Evolutionary conservation across 2,888 invertebrate genomes (phyloP).

Genomic region (Trichogramma evanescens): DNA sequence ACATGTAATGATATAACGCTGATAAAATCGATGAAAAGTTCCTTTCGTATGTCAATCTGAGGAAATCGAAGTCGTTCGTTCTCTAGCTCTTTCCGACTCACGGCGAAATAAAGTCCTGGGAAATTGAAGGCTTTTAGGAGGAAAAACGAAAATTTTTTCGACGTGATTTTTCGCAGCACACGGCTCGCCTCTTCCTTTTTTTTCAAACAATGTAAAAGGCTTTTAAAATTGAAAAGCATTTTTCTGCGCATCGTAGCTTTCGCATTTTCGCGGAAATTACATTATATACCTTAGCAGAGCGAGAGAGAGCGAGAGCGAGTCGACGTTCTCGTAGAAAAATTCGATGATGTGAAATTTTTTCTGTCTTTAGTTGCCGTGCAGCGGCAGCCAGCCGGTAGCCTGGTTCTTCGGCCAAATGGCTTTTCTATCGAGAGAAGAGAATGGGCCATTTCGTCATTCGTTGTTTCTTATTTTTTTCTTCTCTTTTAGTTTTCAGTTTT

Average conservation of each 20-base stretch:
- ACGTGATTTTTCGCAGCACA: constrained; percentile 1
- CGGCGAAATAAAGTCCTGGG: constrained; percentile 10
- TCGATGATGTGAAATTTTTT: too few species aligned
- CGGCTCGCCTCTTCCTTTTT: too few species aligned
- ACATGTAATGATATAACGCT: not conserved
- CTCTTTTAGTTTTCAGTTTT: too few species aligned
- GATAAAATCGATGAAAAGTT: constrained; percentile 19
- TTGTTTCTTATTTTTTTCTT: too few species aligned
- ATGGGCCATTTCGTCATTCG: too few species aligned
- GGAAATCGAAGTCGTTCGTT: constrained; percentile 13
- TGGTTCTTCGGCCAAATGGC: too few species aligned
- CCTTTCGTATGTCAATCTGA: constrained; percentile 1
- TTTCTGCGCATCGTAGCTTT: not conserved
- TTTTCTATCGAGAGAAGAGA: too few species aligned
- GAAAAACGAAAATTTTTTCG: constrained; percentile 11
- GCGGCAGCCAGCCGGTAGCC: too few species aligned
- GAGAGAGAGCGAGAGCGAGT: not conserved
- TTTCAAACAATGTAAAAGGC: not conserved
- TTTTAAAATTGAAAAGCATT: constrained; percentile 3
- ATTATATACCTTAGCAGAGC: not conserved
- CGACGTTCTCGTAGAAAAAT: not conserved
- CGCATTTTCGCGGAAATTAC: not conserved
- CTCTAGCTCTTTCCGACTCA: not conserved
- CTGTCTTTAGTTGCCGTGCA: too few species aligned
- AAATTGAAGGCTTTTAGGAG: constrained; percentile 11